Percentiles rank a stretch among this genome's conserved stretches.
These are phyloP conservation scores for Potorous gilbertii DNA, from an alignment of 2,797 vertebrate species.

Conservation along the genomic window DNA sequence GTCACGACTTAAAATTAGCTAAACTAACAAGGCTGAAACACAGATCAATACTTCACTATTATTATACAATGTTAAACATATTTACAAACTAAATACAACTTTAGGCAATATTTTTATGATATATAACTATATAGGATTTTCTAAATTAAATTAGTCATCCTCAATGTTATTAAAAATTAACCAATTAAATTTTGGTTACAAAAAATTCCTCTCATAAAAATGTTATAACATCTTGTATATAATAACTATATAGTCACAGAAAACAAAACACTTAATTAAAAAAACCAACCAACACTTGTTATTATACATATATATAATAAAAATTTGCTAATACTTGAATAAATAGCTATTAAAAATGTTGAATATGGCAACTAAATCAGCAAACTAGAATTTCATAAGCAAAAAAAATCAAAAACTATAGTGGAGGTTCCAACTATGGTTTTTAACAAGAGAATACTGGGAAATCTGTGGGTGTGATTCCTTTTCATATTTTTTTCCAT, in stretches of 20 bases:
- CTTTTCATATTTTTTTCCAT: too few species aligned
- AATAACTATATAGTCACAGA: constrained; percentile 62
- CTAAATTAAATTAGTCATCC: constrained; percentile 48
- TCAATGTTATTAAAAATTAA: constrained; percentile 57
- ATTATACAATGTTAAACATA: constrained; percentile 62
- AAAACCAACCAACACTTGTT: constrained; percentile 56
- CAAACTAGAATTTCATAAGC: constrained; percentile 44
- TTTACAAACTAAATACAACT: constrained; percentile 50
- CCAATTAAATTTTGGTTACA: constrained; percentile 57
- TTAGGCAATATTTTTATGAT: constrained; percentile 31
- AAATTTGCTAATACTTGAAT: constrained; percentile 65
- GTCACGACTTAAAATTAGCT: constrained; percentile 31
- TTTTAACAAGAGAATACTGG: constrained; percentile 33
- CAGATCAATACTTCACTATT: constrained; percentile 53
- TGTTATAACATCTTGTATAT: constrained; percentile 57
- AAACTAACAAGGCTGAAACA: constrained; percentile 63
- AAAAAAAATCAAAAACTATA: constrained; percentile 7
- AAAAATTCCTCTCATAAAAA: constrained; percentile 69
- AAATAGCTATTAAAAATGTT: constrained; percentile 41
- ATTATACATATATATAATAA: too few species aligned
- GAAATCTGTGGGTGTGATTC: constrained; percentile 44
- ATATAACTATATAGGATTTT: constrained; percentile 55
- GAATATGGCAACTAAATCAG: constrained; percentile 61
- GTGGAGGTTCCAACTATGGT: constrained; percentile 49
- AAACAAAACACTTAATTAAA: constrained; percentile 62